Base-by-base conservation (phyloP, 1,140 invertebrate species). In the Micrasema longulum region DNA sequence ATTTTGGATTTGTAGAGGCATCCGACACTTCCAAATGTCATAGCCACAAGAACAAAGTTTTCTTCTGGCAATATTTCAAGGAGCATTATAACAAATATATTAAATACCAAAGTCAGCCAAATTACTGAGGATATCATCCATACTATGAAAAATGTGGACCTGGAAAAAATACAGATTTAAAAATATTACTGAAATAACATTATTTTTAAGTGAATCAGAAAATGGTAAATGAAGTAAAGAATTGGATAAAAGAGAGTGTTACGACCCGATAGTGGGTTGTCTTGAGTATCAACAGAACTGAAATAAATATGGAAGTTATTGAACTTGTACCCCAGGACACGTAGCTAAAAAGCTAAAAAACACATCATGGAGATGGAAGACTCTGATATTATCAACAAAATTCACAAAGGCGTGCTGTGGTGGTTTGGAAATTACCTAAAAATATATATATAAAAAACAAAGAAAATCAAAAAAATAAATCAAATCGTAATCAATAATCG, bases 41-140 rank as follows among this genome's bases (percentile, higher is more conserved):
- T 80, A 3, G 88, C 35, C 14, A 90, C 83, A 69, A 92, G 87
- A 23, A 87, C 77, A 62, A 89, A 80, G 79, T 92, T 91, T 76
- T 93, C 91, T 60, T 89, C 84, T 9, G 87, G 85, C 23, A 90
- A 82, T 70, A 92, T 91, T 79, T 92, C 89, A 50, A 91, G 78
- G 48, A 89, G 80, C 41, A 87, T 86, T 35, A 91, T 85, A 14
- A 91, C 87, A 69, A 81, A 82, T 20, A 88, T 76, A 79, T 92
- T 88, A 81, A 91, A 92, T n/a, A 91, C 84, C 9, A 89, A 75
- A 78, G 91, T 88, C 75, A 92, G 78, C 72, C 87, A 84, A 14
- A 89, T 69, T 22, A 88, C 82, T 22, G 91, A 91, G 18, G 87
- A 87, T 12, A 90, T 80, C 6, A 88, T 87, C 91, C 91, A 92